These are phyloP conservation scores for Heliconius eleuchia DNA, from an alignment of 1,140 invertebrate genomes.

Conservation along the genomic window DNA sequence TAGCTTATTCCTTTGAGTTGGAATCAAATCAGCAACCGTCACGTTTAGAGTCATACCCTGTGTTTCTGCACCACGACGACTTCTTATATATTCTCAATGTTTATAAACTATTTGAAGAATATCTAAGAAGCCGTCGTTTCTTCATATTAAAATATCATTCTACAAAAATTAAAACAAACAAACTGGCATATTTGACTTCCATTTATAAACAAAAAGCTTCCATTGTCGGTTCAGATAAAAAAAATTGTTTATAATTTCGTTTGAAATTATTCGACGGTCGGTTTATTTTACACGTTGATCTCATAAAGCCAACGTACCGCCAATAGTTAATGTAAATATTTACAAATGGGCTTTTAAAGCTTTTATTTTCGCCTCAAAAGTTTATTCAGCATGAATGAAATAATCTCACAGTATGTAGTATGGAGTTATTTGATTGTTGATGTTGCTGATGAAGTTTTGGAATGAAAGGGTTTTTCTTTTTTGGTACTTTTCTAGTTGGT, in stretches of 20 bases:
- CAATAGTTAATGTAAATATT: slow-evolving; percentile 12
- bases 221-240: not conserved
- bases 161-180: not conserved
- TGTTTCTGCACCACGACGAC: too few species aligned
- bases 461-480: not conserved
- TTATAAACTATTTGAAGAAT: too few species aligned
- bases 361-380: slow-evolving; percentile 6
- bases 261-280: not conserved
- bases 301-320: not conserved
- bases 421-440: not conserved
- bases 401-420: not conserved
- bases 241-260: not conserved
- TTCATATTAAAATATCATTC: too few species aligned
- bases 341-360: slow-evolving; percentile 5
- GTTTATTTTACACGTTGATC: not conserved
- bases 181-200: not conserved
- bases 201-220: not conserved
- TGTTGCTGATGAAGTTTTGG: not conserved
- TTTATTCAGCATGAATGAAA: slow-evolving; percentile 7
- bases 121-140: too few species aligned
- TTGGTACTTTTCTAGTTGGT: not conserved
- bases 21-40: too few species aligned
- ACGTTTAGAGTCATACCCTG: too few species aligned
- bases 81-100: too few species aligned
- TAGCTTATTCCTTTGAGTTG: too few species aligned